Evolutionary conservation across 2,113 vertebrate species (phyloP).

Genomic region (Hypomesus transpacificus): DNA sequence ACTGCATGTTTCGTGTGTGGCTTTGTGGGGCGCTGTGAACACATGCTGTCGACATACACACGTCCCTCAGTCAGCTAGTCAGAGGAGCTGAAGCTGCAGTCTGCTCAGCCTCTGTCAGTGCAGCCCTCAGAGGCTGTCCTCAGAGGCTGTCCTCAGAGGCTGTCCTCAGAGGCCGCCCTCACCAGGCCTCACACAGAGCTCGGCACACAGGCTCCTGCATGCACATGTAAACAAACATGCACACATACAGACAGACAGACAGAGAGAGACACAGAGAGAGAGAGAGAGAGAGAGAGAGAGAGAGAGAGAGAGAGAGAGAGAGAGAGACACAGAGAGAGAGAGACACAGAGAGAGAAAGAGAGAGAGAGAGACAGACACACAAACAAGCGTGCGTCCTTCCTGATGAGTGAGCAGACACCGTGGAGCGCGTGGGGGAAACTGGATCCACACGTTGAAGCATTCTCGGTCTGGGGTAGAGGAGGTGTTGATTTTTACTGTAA

Average conservation of each 20-base stretch:
- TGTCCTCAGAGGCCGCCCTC: too few species aligned
- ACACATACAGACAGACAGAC: background rate
- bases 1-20: too few species aligned
- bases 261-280: background rate
- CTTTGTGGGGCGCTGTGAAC: too few species aligned
- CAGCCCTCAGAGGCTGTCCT: too few species aligned
- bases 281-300: conserved; percentile 4
- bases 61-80: too few species aligned
- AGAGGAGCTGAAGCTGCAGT: too few species aligned
- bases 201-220: background rate
- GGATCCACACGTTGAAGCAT: conserved; percentile 52
- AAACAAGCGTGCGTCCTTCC: conserved; percentile 26
- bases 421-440: conserved; percentile 35
- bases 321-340: background rate
- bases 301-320: background rate
- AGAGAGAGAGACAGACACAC: conserved; percentile 23
- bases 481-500: conserved; percentile 64
- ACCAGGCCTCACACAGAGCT: background rate
- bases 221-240: conserved; percentile 24
- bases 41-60: too few species aligned
- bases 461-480: conserved; percentile 43
- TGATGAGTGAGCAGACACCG: conserved; percentile 20
- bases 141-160: too few species aligned
- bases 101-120: too few species aligned
- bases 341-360: background rate